Conservation (phyloP, 2,113 vertebrate species). For the Burhinus oedicnemus region DNA sequence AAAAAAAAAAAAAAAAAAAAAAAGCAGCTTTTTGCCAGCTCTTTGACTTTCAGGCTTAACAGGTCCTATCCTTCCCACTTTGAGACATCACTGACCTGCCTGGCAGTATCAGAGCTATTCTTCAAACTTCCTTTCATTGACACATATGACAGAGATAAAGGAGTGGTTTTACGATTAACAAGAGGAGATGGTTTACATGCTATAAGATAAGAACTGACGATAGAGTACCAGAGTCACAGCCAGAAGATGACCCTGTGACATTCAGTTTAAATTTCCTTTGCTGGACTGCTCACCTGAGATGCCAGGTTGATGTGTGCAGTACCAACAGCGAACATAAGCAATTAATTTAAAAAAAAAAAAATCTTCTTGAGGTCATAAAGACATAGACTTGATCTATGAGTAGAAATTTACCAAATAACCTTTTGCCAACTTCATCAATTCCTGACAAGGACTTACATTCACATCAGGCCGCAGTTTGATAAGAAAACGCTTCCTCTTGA, state of each 20-base stretch:
- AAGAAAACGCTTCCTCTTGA: conserved; percentile 97
- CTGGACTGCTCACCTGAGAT: not conserved
- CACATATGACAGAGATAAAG: not conserved
- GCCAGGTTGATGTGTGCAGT: not conserved
- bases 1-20: not conserved
- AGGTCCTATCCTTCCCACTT: not conserved
- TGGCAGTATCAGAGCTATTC: not conserved
- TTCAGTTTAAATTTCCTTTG: not conserved
- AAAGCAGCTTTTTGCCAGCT: not conserved
- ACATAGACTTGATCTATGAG: accelerated
- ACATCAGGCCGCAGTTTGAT: conserved; percentile 93
- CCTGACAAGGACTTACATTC: conserved; percentile 84
- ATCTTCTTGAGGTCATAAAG: not conserved
- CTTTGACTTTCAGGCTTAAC: not conserved
- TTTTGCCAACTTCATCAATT: not conserved
- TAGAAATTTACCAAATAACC: not conserved
- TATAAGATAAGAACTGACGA: not conserved
- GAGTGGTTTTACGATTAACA: not conserved
- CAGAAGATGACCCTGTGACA: not conserved
- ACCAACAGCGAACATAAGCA: not conserved
- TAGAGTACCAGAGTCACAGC: not conserved
- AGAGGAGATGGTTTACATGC: not conserved
- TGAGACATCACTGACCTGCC: not conserved
- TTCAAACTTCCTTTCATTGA: not conserved
- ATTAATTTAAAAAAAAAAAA: not conserved